Evolutionary conservation across 2,113 vertebrate genomes (phyloP).

Genomic region (Murina feae): DNA sequence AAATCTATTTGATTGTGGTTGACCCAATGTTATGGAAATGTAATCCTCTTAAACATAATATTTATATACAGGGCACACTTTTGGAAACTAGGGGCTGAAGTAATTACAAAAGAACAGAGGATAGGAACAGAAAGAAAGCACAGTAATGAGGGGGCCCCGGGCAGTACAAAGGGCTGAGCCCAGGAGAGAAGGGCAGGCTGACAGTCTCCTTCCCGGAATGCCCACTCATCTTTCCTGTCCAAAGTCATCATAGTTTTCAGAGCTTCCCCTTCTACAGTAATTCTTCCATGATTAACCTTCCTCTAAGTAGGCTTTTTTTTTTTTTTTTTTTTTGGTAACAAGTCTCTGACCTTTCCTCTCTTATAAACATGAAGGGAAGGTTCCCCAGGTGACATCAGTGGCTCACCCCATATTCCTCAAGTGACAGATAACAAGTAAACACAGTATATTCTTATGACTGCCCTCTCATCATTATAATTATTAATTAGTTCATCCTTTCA

Average conservation of each 20-base stretch:
- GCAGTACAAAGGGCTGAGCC: not conserved
- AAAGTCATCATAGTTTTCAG: not conserved
- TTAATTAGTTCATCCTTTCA: not conserved
- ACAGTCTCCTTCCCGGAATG: not conserved
- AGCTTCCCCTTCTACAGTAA: not conserved
- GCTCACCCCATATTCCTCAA: not conserved
- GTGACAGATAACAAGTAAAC: not conserved
- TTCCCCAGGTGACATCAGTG: not conserved
- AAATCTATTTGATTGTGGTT: not conserved
- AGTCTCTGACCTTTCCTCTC: not conserved
- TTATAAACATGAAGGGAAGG: not conserved
- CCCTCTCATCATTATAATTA: not conserved
- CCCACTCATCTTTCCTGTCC: not conserved
- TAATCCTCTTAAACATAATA: not conserved
- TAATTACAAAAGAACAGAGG: not conserved
- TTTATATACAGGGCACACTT: not conserved
- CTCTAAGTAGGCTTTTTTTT: not conserved
- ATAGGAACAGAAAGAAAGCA: not conserved
- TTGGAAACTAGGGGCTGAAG: not conserved
- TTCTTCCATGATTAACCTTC: not conserved
- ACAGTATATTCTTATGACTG: not conserved
- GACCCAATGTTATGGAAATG: not conserved
- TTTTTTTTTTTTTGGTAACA: not conserved
- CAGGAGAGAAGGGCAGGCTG: not conserved
- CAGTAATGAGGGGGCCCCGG: fast-evolving